Evolutionary conservation across 2,113 vertebrate genomes (phyloP).

Genomic region (Saccopteryx leptura): DNA sequence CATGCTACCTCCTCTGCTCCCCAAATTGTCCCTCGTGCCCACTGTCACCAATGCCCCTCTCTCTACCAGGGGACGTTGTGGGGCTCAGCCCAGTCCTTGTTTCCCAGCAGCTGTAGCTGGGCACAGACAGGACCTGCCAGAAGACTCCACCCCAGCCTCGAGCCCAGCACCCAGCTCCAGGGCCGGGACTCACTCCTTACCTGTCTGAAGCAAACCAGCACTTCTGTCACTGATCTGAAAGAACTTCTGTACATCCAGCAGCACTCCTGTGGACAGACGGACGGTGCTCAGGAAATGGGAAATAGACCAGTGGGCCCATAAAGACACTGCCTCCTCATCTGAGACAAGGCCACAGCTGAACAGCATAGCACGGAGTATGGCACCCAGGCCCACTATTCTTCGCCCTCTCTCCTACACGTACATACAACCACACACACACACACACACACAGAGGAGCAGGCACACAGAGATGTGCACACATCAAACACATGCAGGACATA

Average conservation of each 20-base stretch:
- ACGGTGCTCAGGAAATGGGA: neutral
- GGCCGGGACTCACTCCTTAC: constrained; percentile 85
- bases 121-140: neutral
- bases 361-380: neutral
- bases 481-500: neutral
- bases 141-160: neutral
- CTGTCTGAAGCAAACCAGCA: constrained; percentile 96
- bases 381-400: neutral
- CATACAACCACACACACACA: neutral
- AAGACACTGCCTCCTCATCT: neutral
- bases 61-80: neutral
- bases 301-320: neutral
- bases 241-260: constrained; percentile 95
- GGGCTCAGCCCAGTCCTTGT: neutral
- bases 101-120: neutral
- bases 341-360: neutral
- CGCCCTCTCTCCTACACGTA: neutral
- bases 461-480: neutral
- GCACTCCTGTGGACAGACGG: constrained; percentile 90
- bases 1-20: neutral
- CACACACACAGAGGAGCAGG: neutral
- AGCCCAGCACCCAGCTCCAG: neutral
- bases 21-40: neutral
- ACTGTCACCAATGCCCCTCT: neutral
- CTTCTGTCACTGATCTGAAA: constrained; percentile 93